These are phyloP conservation scores for Chionomys nivalis DNA, from an alignment of 2,113 vertebrate species.

Conservation along the genomic window DNA sequence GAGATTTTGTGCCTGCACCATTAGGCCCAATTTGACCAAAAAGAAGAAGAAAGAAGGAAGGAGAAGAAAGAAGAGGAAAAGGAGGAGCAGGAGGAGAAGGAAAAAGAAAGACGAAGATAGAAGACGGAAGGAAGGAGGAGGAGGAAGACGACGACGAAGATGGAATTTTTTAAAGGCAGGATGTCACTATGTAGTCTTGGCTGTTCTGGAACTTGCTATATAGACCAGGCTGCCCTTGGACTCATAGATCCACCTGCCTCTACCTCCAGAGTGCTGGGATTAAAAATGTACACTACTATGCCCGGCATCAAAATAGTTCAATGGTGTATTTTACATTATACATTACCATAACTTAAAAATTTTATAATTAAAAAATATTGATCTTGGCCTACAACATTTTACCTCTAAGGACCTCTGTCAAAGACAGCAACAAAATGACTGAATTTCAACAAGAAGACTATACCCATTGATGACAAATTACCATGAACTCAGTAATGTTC, in stretches of 20 bases:
- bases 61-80: neutral
- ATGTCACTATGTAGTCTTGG: neutral
- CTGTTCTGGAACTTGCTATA: neutral
- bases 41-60: neutral
- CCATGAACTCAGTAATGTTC: neutral
- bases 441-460: neutral
- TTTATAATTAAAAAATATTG: neutral
- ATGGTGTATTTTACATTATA: neutral
- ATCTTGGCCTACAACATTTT: neutral
- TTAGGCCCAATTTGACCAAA: neutral
- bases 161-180: neutral
- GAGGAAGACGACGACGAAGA: neutral
- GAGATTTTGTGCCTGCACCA: neutral
- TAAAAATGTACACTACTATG: neutral
- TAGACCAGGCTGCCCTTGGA: neutral
- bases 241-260: too few species aligned
- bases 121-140: fast-evolving
- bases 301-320: neutral
- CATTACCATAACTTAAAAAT: neutral
- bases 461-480: neutral
- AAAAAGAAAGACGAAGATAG: neutral
- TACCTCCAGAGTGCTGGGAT: neutral
- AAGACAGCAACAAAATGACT: neutral
- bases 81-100: neutral
- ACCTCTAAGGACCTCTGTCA: neutral